These are phyloP conservation scores for Drosophila kurseongensis DNA, from an alignment of 1,140 invertebrate genomes.

Conservation along the genomic window DNA sequence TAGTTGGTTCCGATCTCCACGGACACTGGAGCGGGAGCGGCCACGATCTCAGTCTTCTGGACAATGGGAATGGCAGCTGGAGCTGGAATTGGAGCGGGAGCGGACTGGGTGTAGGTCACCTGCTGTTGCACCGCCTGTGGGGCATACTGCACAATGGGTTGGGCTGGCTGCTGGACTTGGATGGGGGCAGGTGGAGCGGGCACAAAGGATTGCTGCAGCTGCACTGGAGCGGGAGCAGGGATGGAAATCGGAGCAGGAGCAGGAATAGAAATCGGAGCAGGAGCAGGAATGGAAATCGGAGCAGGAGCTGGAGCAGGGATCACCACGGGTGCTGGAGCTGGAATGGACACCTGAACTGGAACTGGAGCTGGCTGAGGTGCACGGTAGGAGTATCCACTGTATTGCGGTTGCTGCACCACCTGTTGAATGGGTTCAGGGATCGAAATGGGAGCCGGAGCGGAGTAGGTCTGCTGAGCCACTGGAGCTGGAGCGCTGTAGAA, in stretches of 20 bases:
- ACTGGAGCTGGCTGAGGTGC: constrained; percentile 21
- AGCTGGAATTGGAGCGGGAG: constrained; percentile 1
- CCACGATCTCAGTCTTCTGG: background rate
- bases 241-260: background rate
- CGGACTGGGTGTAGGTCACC: constrained; percentile 44
- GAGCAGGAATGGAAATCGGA: constrained; percentile 4
- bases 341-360: background rate
- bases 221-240: background rate
- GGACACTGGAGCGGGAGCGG: background rate
- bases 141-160: constrained; percentile 7
- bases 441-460: constrained; percentile 19
- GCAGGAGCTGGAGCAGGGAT: background rate
- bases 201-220: constrained; percentile 7
- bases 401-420: constrained; percentile 25
- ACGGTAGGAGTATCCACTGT: constrained; percentile 49
- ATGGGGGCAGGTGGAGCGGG: constrained; percentile 1
- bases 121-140: constrained; percentile 19
- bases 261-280: background rate
- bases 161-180: constrained; percentile 3
- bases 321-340: constrained; percentile 18
- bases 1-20: constrained; percentile 55
- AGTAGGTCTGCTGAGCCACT: constrained; percentile 27
- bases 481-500: constrained; percentile 23
- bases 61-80: constrained; percentile 1
- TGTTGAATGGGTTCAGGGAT: constrained; percentile 31